These are phyloP conservation scores for Sphaerodactylus townsendi DNA, from an alignment of 2,113 vertebrate species.

Conservation along the genomic window DNA sequence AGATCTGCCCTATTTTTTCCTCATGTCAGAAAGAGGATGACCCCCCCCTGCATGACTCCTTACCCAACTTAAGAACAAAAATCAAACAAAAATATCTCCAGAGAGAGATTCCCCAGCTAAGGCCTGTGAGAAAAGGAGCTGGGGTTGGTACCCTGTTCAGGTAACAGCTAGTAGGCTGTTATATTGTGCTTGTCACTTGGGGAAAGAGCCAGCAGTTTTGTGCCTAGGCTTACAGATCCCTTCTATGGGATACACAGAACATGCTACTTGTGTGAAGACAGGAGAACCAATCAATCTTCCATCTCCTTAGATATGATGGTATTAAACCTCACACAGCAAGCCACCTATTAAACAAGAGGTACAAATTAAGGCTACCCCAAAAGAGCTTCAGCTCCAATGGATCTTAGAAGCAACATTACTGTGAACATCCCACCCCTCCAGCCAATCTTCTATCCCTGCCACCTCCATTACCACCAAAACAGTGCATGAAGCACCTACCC, in stretches of 20 bases:
- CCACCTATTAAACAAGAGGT: slow-evolving; percentile 39
- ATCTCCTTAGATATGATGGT: slow-evolving; percentile 28
- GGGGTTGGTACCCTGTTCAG: slow-evolving; percentile 73
- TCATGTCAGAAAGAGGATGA: slow-evolving; percentile 43
- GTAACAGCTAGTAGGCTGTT: slow-evolving; percentile 79
- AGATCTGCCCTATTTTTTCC: slow-evolving; percentile 50
- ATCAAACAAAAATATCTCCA: slow-evolving; percentile 59
- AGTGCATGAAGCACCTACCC: slow-evolving; percentile 47
- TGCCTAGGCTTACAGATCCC: slow-evolving; percentile 46
- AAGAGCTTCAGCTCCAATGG: slow-evolving; percentile 37
- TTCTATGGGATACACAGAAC: slow-evolving; percentile 48
- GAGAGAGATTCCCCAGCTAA: slow-evolving; percentile 71
- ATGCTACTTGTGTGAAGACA: slow-evolving; percentile 35
- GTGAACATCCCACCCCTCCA: slow-evolving; percentile 30
- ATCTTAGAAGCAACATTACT: slow-evolving; percentile 41
- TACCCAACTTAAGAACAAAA: slow-evolving; percentile 66
- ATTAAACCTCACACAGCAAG: slow-evolving; percentile 8
- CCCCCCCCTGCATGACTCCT: slow-evolving; percentile 70
- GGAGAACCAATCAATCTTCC: slow-evolving; percentile 44
- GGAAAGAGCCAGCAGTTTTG: slow-evolving; percentile 67
- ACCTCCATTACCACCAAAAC: slow-evolving; percentile 11
- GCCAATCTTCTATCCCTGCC: slow-evolving; percentile 29
- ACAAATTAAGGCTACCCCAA: slow-evolving; percentile 28
- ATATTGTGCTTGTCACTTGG: slow-evolving; percentile 80
- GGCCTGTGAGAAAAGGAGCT: slow-evolving; percentile 68